These are phyloP conservation scores for Pteria penguin DNA, from an alignment of 2,888 invertebrate species.

Conservation along the genomic window DNA sequence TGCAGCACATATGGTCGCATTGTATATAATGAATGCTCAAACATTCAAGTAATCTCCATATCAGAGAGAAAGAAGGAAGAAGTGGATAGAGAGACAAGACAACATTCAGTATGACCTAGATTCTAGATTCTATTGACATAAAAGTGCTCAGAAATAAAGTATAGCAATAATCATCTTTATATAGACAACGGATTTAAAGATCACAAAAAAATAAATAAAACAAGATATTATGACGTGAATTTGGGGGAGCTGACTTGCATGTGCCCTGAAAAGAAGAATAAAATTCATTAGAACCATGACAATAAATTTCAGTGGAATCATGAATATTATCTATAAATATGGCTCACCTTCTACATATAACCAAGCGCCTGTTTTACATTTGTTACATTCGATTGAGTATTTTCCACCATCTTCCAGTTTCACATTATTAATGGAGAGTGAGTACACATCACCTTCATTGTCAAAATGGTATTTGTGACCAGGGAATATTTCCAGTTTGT, in stretches of 20 bases:
- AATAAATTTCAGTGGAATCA: not conserved
- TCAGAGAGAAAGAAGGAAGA: not conserved
- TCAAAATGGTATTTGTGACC: slow-evolving; percentile 97
- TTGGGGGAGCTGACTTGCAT: not conserved
- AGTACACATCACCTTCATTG: slow-evolving; percentile 94
- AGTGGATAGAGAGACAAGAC: not conserved
- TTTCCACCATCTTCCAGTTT: slow-evolving; percentile 98
- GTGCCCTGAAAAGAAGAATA: not conserved
- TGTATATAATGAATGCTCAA: not conserved
- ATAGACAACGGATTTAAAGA: too few species aligned
- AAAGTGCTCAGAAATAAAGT: too few species aligned
- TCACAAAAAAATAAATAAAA: too few species aligned
- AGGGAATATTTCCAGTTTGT: slow-evolving; percentile 92
- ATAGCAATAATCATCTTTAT: too few species aligned
- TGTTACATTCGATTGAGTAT: slow-evolving; percentile 96
- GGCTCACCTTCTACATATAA: slow-evolving; percentile 93
- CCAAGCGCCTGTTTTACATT: slow-evolving; percentile 92
- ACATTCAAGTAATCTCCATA: not conserved
- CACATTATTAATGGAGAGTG: slow-evolving; percentile 92
- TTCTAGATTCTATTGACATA: too few species aligned
- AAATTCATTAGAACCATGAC: not conserved
- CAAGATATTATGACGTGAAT: not conserved
- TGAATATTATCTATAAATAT: too few species aligned
- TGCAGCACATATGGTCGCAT: not conserved
- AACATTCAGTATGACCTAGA: too few species aligned